Evolutionary conservation across 2,888 invertebrate species (phyloP), one percentile per base, ranked within the genome.

Genomic region (Xestia sexstrigata): DNA sequence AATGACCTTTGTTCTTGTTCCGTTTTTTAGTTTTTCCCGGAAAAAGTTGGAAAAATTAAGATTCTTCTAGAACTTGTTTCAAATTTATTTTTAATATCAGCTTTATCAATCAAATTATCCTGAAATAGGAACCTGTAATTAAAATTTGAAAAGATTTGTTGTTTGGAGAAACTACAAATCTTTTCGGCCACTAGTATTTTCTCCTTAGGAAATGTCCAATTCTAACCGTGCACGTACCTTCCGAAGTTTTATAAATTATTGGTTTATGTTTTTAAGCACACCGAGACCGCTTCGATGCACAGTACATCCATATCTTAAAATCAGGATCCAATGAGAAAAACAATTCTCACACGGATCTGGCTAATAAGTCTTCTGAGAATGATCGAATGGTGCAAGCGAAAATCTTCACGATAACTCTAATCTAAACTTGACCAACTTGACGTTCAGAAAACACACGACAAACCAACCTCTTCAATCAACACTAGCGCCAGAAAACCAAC

Each of bases 381-480:
- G n/a, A n/a, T n/a, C n/a, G n/a, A n/a, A 35, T 35, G 35, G 6
- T 35, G 35, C 35, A 35, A 35, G 35, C 35, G 4, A 5, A 35
- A 4, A 35, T 35, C 35, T 35, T 35, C 35, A 35, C 35, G 6
- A 35, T 35, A 35, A 35, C 35, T 2, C 35, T 6, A 6, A 35
- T 35, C 5, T 35, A 35, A 4, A 2, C 35, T 35, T 35, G 35
- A 35, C 35, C 35, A 35, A 35, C 7, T 47, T 65, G 30, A 60
- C 17, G 17, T 35, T 35, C 35, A 49, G 11, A 20, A 47, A 49
- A 65, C 9, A 23, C 30, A 26, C 13, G n/a, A 45, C 11, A 60
- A 8, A 26, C 23, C 1, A 60, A 6, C 39, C 42, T 67, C 70
- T 84, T n/a, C 52, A 84, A 84, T 84, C 47, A 84, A 58, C 11